phyloP scores from a whole-genome alignment of 2,888 invertebrate genomes.

The Strigamia maritima region DNA sequence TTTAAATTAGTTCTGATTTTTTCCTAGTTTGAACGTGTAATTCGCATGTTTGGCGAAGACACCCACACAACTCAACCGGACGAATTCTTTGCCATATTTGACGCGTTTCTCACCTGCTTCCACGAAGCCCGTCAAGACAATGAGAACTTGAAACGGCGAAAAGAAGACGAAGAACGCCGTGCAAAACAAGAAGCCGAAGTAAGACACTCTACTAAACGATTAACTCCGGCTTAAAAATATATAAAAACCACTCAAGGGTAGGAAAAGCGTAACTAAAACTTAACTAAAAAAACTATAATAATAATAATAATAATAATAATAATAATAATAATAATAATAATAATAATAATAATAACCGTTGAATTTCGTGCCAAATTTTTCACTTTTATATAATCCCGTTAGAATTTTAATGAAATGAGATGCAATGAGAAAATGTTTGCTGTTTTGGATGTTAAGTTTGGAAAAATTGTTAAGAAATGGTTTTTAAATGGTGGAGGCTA shows the following conservation, averaged over 20 bases:
- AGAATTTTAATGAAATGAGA: background rate
- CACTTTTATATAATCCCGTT: background rate
- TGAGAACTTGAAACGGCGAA: slow-evolving; percentile 73
- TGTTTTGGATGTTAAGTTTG: background rate
- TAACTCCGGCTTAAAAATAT: slow-evolving; percentile 9
- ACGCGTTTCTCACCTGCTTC: slow-evolving; percentile 77
- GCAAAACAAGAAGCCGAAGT: slow-evolving; percentile 83
- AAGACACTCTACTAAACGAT: slow-evolving; percentile 42
- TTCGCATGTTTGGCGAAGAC: slow-evolving; percentile 87
- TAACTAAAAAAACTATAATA: background rate
- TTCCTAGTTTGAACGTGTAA: slow-evolving; percentile 77
- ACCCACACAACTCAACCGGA: slow-evolving; percentile 72
- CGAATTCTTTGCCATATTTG: slow-evolving; percentile 89
- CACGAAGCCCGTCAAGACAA: slow-evolving; percentile 83
- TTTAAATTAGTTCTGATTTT: background rate
- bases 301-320: too few species aligned
- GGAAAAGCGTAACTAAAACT: background rate
- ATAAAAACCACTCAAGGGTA: background rate
- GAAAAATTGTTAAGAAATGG: background rate
- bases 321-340: too few species aligned
- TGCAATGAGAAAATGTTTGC: background rate
- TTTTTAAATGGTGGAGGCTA: slow-evolving; percentile 26
- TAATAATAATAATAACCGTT: background rate
- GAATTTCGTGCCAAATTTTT: background rate
- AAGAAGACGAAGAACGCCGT: slow-evolving; percentile 86